These are phyloP conservation scores for Hippasteria phrygiana DNA, from an alignment of 53 echinoderm and acorn worm genomes.

Conservation along the genomic window DNA sequence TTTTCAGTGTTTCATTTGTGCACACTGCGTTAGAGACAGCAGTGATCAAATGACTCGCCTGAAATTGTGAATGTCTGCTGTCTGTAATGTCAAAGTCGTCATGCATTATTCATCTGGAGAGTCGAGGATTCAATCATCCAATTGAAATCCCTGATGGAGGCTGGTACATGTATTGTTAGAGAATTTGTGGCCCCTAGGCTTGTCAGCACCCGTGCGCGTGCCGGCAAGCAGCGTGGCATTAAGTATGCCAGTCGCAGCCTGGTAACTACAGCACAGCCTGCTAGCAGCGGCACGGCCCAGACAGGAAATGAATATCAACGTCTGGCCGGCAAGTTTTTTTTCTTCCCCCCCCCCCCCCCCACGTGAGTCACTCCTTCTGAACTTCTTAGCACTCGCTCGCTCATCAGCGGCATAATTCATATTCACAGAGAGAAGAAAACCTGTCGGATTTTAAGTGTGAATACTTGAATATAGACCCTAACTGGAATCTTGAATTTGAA, in stretches of 20 bases:
- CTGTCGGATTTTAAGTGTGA: neutral
- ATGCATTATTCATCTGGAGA: neutral
- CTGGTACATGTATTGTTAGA: neutral
- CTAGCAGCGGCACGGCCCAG: neutral
- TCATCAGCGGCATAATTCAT: neutral
- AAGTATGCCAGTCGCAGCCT: slow-evolving; percentile 1
- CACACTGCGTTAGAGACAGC: neutral
- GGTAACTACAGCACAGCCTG: neutral
- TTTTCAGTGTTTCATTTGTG: no score
- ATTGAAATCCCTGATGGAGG: neutral
- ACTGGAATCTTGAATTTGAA: neutral
- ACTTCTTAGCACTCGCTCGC: neutral
- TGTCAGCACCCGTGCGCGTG: neutral
- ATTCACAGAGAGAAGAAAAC: neutral
- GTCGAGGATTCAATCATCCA: neutral
- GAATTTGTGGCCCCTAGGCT: neutral
- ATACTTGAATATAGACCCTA: neutral
- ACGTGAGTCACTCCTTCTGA: slow-evolving; percentile 18
- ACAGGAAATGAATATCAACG: slow-evolving; percentile 64
- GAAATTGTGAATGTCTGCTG: neutral
- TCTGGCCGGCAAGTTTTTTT: slow-evolving; percentile 12
- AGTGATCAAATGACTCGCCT: no score
- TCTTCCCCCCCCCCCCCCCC: neutral
- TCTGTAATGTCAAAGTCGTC: neutral
- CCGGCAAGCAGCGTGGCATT: neutral